Evolutionary conservation across 2,888 invertebrate genomes (phyloP), one percentile per base, ranked within the genome.

Genomic region (Sphaeridia pumilis): DNA sequence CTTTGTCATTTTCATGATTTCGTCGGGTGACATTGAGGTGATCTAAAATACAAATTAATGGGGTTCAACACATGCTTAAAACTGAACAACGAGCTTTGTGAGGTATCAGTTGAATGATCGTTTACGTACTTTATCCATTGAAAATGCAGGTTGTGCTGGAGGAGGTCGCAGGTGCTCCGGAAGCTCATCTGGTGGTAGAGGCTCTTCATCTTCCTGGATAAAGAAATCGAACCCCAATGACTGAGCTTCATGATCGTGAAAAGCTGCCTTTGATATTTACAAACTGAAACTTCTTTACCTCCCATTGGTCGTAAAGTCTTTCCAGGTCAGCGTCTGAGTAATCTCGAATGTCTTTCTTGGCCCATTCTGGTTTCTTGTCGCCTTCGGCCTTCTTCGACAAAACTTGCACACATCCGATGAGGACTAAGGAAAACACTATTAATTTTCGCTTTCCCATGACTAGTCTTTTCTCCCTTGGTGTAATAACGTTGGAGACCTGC

Each of bases 201-300:
- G 89, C 56, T 94, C 94, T 60, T 95, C 94, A 70, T 90, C 89
- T 77, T 93, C 89, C 81, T 92, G 73, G n/a, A n/a, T n/a, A n/a
- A n/a, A n/a, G n/a, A n/a, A n/a, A n/a, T n/a, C n/a, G n/a, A n/a
- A n/a, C n/a, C n/a, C n/a, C n/a, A n/a, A n/a, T n/a, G n/a, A n/a
- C n/a, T n/a, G n/a, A n/a, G n/a, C n/a, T n/a, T n/a, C n/a, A n/a
- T n/a, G n/a, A n/a, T n/a, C n/a, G n/a, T n/a, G n/a, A n/a, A n/a
- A n/a, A n/a, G n/a, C n/a, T n/a, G n/a, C n/a, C n/a, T n/a, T n/a
- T n/a, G n/a, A n/a, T n/a, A n/a, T n/a, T n/a, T n/a, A n/a, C n/a
- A n/a, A n/a, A n/a, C n/a, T n/a, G n/a, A n/a, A n/a, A n/a, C n/a
- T n/a, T n/a, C n/a, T n/a, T n/a, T 71, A 84, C 86, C 77, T 90